A percentile compares a stretch with the other conserved stretches of the same genome.
phyloP scores from a whole-genome alignment of 2,888 invertebrate species.

The Phorcus lineatus region DNA sequence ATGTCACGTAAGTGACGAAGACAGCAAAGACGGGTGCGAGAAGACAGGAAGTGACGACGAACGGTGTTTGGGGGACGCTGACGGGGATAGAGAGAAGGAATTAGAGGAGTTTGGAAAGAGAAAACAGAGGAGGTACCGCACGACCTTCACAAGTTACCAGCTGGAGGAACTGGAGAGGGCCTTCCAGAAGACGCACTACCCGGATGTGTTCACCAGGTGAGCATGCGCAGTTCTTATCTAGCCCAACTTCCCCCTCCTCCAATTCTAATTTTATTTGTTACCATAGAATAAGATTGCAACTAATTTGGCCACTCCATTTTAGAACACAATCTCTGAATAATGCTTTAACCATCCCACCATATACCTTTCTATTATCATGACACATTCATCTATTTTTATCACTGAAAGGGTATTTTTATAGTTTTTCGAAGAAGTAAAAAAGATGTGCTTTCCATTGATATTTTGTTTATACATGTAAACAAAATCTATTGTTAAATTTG shows the following conservation, averaged over 20 bases:
- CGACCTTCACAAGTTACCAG: slow-evolving; percentile 73
- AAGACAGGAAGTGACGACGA: slow-evolving; percentile 22
- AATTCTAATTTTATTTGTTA: background rate
- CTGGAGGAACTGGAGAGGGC: slow-evolving; percentile 73
- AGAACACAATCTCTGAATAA: no score
- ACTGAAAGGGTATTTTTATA: no score
- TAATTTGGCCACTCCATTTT: no score
- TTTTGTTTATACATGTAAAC: no score
- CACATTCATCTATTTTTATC: no score
- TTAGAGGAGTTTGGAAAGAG: slow-evolving; percentile 67
- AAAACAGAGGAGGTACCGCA: slow-evolving; percentile 72
- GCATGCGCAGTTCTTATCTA: background rate
- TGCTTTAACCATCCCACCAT: no score
- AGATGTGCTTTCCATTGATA: no score
- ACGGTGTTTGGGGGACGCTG: slow-evolving; percentile 5
- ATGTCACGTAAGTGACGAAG: slow-evolving; percentile 17
- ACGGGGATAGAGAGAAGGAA: slow-evolving; percentile 43
- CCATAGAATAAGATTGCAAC: no score
- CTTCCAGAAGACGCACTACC: slow-evolving; percentile 75
- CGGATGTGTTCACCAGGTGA: slow-evolving; percentile 75
- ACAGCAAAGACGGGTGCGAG: slow-evolving; percentile 2
- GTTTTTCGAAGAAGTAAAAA: no score
- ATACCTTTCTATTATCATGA: no score
- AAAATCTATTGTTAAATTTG: no score
- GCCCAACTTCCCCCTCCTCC: background rate